A percentile compares a stretch with the other conserved stretches of the same genome.
phyloP scores from a whole-genome alignment of 2,888 invertebrate species.

The Thyatira batis region DNA sequence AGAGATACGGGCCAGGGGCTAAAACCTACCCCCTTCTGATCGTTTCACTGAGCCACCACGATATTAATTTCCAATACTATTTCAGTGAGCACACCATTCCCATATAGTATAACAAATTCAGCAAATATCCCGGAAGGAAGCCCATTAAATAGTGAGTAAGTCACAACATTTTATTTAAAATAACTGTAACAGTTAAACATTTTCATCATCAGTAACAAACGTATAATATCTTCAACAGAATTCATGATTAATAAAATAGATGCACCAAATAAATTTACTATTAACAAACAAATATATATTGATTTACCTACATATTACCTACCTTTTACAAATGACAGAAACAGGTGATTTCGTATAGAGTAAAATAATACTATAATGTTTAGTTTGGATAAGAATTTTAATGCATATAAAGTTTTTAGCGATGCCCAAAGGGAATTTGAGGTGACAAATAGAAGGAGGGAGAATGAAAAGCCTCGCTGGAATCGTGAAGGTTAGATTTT shows the following conservation, averaged over 20 bases:
- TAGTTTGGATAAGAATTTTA: conserved; percentile 15
- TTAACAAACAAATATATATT: conserved; percentile 24
- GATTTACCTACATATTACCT: conserved; percentile 37
- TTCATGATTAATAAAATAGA: conserved; percentile 26
- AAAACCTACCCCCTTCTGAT: too few species aligned
- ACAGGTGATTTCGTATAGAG: too few species aligned
- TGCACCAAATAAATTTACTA: conserved; percentile 33
- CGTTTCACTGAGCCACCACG: too few species aligned
- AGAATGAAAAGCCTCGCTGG: neutral
- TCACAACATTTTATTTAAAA: conserved; percentile 7
- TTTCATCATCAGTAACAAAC: neutral
- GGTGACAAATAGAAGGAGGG: neutral
- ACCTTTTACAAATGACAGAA: conserved; percentile 21
- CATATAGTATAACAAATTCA: neutral
- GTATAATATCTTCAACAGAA: conserved; percentile 22
- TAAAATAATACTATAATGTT: too few species aligned
- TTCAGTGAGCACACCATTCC: neutral
- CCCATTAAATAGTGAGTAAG: conserved; percentile 23
- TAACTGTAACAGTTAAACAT: too few species aligned
- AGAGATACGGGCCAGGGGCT: too few species aligned
- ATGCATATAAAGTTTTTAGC: conserved; percentile 38
- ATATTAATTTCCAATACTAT: neutral
- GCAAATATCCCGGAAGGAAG: neutral
- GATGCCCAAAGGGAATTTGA: conserved; percentile 6
- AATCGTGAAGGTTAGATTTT: neutral